These are phyloP conservation scores for Pluvialis apricaria DNA, from an alignment of 2,113 vertebrate genomes.

Conservation along the genomic window DNA sequence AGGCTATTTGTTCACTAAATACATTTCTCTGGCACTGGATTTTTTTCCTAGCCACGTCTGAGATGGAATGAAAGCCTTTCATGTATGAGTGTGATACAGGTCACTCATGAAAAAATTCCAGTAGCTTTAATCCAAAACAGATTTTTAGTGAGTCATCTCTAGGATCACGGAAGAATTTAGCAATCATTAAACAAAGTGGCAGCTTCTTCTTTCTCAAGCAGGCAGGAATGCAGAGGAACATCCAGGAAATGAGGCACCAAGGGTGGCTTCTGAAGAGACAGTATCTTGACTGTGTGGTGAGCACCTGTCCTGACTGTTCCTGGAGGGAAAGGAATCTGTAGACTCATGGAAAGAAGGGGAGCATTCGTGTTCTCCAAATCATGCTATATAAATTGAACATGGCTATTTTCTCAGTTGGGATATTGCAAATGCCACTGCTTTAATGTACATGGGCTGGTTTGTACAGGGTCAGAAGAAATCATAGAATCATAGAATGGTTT, in stretches of 20 bases:
- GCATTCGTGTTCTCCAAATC: not conserved
- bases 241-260: not conserved
- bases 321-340: not conserved
- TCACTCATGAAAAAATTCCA: not conserved
- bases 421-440: not conserved
- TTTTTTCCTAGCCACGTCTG: not conserved
- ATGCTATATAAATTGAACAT: not conserved
- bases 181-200: not conserved
- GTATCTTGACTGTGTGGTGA: not conserved
- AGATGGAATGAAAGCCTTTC: not conserved
- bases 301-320: not conserved
- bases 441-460: not conserved
- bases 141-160: not conserved
- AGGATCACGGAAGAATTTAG: not conserved
- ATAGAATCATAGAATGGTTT: too few relatives aligned
- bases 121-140: not conserved
- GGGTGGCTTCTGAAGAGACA: not conserved
- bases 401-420: not conserved
- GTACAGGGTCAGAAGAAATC: not conserved
- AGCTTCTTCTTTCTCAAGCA: not conserved
- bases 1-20: not conserved
- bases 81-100: not conserved
- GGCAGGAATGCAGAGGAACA: not conserved
- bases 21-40: not conserved
- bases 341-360: not conserved